phyloP scores from a whole-genome alignment of 1,140 invertebrate species.

The Coelopa frigida region DNA sequence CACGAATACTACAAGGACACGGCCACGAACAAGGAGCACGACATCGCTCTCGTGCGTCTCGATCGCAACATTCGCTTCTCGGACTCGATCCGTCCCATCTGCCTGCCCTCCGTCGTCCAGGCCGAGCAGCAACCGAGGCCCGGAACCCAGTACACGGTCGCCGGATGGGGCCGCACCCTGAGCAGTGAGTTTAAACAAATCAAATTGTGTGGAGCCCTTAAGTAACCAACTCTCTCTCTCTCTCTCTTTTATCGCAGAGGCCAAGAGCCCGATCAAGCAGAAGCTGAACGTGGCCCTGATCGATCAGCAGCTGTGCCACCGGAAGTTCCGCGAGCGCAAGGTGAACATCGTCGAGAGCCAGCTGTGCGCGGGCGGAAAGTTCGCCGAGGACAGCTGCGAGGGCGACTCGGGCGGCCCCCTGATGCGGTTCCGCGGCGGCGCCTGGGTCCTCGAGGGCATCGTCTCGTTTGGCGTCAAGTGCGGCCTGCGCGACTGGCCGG shows the following conservation, averaged over 20 bases:
- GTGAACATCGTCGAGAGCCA: conserved; percentile 30
- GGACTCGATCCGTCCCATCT: conserved; percentile 53
- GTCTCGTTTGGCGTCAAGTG: conserved; percentile 51
- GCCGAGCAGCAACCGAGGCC: conserved; percentile 10
- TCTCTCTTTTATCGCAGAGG: background rate
- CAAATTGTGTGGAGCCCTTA: too few relatives aligned
- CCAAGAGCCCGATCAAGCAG: conserved; percentile 45
- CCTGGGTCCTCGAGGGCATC: conserved; percentile 50
- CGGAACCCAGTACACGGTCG: conserved; percentile 48
- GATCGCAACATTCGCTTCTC: conserved; percentile 41
- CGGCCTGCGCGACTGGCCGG: conserved; percentile 44
- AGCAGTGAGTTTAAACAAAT: too few relatives aligned
- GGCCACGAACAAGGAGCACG: conserved; percentile 35
- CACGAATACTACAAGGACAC: conserved; percentile 45
- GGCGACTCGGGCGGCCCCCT: conserved; percentile 66
- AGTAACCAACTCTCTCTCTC: background rate
- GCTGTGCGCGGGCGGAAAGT: conserved; percentile 53
- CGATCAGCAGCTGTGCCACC: conserved; percentile 42
- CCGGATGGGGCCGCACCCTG: conserved; percentile 60
- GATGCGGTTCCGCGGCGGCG: conserved; percentile 44
- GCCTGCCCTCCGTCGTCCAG: conserved; percentile 43
- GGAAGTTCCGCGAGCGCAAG: conserved; percentile 39
- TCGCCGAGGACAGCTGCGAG: conserved; percentile 54
- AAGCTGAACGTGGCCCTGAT: conserved; percentile 49
- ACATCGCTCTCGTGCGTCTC: conserved; percentile 48